These are phyloP conservation scores for Mactromeris polynyma DNA, from an alignment of 2,888 invertebrate species.

Conservation along the genomic window DNA sequence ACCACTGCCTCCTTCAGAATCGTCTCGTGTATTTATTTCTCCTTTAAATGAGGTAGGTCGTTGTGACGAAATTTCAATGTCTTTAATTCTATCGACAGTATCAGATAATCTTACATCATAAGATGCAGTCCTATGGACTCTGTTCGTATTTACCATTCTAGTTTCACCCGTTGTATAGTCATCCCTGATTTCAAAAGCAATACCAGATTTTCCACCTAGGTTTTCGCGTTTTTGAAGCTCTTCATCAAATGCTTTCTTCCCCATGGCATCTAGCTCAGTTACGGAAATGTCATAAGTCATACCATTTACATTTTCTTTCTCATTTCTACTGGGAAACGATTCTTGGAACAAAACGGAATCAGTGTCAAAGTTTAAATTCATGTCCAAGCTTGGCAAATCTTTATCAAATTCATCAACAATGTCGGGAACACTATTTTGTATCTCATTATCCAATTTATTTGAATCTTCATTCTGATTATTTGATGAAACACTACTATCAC, in stretches of 20 bases:
- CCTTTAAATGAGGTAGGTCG: constrained; percentile 74
- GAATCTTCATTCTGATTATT: not conserved
- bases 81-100: constrained; percentile 29
- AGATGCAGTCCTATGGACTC: constrained; percentile 65
- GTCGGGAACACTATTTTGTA: not conserved
- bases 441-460: not conserved
- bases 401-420: constrained; percentile 54
- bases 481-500: not conserved
- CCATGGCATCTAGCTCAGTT: constrained; percentile 73
- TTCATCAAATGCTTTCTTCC: constrained; percentile 61
- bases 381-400: constrained; percentile 63
- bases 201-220: constrained; percentile 68
- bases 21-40: constrained; percentile 57
- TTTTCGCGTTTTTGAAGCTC: constrained; percentile 53
- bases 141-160: constrained; percentile 64
- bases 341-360: constrained; percentile 70
- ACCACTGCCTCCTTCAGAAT: constrained; percentile 63
- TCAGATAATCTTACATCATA: constrained; percentile 51
- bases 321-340: constrained; percentile 72
- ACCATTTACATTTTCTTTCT: constrained; percentile 72
- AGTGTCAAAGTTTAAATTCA: constrained; percentile 70
- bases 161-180: constrained; percentile 74
- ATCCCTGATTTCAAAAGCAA: constrained; percentile 80
- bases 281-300: constrained; percentile 77
- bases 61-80: constrained; percentile 56